Evolutionary conservation across 2,888 invertebrate species (phyloP).

Genomic region (Drymonia ruficornis): DNA sequence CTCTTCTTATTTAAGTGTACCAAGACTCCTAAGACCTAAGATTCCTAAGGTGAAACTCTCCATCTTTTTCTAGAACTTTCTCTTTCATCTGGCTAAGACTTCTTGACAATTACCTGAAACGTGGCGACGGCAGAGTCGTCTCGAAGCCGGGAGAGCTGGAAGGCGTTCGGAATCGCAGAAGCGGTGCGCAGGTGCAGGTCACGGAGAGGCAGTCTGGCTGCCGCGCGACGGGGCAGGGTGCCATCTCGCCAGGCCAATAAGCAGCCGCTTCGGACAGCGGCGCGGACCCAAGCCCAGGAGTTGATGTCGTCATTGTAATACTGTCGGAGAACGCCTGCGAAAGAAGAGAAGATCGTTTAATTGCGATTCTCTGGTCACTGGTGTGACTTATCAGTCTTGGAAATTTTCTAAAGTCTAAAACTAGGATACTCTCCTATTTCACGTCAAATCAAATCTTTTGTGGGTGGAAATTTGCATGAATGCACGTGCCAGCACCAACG

Average conservation of each 20-base stretch:
- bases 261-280: constrained; percentile 71
- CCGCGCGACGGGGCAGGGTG: constrained; percentile 72
- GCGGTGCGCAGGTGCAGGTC: constrained; percentile 73
- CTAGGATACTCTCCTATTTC: too few species aligned
- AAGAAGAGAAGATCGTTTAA: constrained; percentile 18
- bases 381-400: too few species aligned
- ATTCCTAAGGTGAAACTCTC: too few species aligned
- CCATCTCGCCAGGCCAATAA: constrained; percentile 79
- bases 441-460: too few species aligned
- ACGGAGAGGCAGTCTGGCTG: constrained; percentile 71
- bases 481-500: too few species aligned
- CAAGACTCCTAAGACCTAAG: too few species aligned
- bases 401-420: too few species aligned
- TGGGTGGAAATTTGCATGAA: too few species aligned
- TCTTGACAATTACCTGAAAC: constrained; percentile 67
- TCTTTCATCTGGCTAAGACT: too few species aligned
- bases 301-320: constrained; percentile 72
- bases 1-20: too few species aligned
- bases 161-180: constrained; percentile 68
- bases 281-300: constrained; percentile 78
- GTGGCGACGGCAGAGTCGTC: constrained; percentile 80
- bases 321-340: constrained; percentile 74
- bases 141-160: constrained; percentile 75
- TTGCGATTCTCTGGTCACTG: background rate
- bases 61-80: too few species aligned